phyloP scores from a whole-genome alignment of 1,140 invertebrate genomes.

The Alviniconcha marisindica region DNA sequence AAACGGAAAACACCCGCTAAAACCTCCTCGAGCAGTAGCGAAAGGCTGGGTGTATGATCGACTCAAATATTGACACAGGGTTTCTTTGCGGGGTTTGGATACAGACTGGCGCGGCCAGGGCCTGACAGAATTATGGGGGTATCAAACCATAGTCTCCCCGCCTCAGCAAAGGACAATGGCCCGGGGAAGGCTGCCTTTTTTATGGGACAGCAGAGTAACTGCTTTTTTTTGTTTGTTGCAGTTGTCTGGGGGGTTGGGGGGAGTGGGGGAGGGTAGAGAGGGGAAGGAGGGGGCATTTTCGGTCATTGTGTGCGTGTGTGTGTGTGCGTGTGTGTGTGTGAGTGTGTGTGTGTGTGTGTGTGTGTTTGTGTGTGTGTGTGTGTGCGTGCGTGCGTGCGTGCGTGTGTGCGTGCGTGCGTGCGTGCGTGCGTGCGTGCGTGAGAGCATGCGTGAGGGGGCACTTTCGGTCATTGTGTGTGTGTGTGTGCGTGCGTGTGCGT shows the following conservation, averaged over 20 bases:
- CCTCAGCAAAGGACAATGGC: too few relatives aligned
- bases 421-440: neutral
- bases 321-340: neutral
- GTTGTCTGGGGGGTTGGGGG: too few relatives aligned
- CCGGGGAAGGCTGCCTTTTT: too few relatives aligned
- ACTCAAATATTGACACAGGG: neutral
- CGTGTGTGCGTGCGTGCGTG: neutral
- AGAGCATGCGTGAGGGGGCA: neutral
- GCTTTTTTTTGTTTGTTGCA: too few relatives aligned
- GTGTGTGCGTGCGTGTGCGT: neutral
- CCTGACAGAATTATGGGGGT: too few relatives aligned
- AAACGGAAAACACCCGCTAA: neutral
- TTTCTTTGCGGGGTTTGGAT: neutral
- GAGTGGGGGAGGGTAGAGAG: too few relatives aligned
- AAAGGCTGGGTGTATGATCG: neutral
- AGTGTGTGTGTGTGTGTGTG: conserved; percentile 9
- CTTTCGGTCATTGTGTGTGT: neutral
- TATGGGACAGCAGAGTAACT: too few relatives aligned
- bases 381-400: conserved; percentile 4
- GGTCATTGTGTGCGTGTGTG: neutral
- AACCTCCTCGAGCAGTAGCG: neutral
- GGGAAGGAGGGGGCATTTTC: too few relatives aligned
- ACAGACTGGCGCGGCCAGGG: neutral
- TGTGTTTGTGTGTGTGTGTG: neutral
- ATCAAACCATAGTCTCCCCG: too few relatives aligned